Evolutionary conservation across 2,888 invertebrate species (phyloP), one percentile per base, ranked within the genome.

Genomic region (Pheosia gnoma): DNA sequence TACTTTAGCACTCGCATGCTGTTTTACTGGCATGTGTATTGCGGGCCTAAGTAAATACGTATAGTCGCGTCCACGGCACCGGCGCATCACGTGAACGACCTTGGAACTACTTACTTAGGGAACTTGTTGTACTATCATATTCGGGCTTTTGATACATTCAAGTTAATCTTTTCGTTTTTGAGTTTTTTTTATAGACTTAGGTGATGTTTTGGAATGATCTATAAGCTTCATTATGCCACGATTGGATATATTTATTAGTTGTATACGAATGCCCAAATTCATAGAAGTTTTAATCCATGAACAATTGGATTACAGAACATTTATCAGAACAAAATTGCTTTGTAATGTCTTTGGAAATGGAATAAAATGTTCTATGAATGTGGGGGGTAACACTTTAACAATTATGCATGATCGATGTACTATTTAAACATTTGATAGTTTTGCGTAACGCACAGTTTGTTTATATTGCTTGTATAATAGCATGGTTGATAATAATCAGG

Each of bases 41-140:
- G 25, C 25, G 25, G 25, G 25, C 25, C 25, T 39, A 45, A 45
- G 10, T 45, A 9, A 9, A 45, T 25, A 25, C 25, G 25, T 25
- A 25, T 25, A 4, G 49, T 81, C 84, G 81, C 84, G 82, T 51
- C 52, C 84, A 81, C 81, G 74, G 64, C 77, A 76, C 75, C 72
- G 80, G 84, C 79, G 80, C 81, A 84, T 85, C 84, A 83, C 80
- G 77, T 80, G 82, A 82, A 83, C 83, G 77, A 81, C 74, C 76
- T 88, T 86, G 83, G 78, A 66, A 86, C 82, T 79, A 83, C 86
- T 84, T 83, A 25, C 80, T 36, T 87, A 86, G 82, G 83, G 81
- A 84, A 74, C 77, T 72, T 74, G 65, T 72, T 76, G 70, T 85
- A 82, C 78, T 74, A 85, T 87, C 80, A 80, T 83, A 83, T 74